These are phyloP conservation scores for Anarhynchus alexandrinus DNA, from an alignment of 2,113 vertebrate species.

Conservation along the genomic window DNA sequence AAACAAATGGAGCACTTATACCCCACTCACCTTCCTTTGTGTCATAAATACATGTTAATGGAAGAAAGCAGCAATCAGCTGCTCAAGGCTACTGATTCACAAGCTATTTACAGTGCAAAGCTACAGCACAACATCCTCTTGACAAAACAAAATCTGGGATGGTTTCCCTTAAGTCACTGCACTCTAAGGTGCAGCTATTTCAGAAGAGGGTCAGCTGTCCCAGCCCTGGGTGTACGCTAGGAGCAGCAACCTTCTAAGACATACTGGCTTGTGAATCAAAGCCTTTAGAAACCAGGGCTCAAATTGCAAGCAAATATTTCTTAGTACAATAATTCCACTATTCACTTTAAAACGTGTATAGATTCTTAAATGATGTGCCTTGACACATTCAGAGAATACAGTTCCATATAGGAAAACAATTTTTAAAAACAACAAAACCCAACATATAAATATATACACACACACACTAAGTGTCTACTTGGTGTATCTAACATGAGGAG, in stretches of 20 bases:
- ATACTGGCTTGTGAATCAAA: constrained; percentile 7
- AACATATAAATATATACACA: background rate
- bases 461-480: background rate
- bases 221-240: accelerated
- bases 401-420: background rate
- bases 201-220: background rate
- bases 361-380: background rate
- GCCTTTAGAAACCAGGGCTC: background rate
- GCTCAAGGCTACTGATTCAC: constrained; percentile 38
- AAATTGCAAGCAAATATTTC: background rate
- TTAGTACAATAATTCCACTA: background rate
- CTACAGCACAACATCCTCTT: background rate
- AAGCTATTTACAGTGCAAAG: background rate
- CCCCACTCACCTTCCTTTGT: background rate
- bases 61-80: background rate
- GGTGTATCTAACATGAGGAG: constrained; percentile 30
- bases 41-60: background rate
- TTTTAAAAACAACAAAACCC: background rate
- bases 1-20: background rate
- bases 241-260: background rate
- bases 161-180: background rate
- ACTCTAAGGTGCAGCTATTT: background rate
- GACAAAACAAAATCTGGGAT: background rate
- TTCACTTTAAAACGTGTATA: background rate
- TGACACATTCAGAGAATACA: background rate